Base-by-base conservation (phyloP, 2,888 invertebrate genomes). In the Drosophila pseudotakahashii region DNA sequence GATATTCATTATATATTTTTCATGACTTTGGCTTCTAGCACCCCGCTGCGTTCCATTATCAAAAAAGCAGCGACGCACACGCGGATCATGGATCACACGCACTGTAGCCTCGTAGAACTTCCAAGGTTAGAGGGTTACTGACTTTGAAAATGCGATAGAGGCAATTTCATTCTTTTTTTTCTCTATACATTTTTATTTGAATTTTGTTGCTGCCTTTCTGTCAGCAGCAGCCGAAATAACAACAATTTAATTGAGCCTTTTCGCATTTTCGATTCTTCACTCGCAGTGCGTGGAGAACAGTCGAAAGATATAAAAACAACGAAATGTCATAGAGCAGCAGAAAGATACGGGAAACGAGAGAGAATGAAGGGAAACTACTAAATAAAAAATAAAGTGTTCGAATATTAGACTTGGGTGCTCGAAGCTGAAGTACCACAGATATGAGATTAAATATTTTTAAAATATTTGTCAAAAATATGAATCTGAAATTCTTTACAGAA, bases 51-150 rank as follows among this genome's bases (percentile, higher is more conserved):
- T 75, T 70, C 58, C 66, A 73, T 77, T 77, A 80, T 78, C 71
- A 58, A 76, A 69, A 54, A 44, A 52, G 23, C 59, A 69, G 30
- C 45, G 13, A 16, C 30, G 30, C 44, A 53, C 32, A 14, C 19
- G 30, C 26, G 64, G 64, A 64, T 63, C 64, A 36, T 45, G 59
- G 68, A 69, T 58, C 68, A 47, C 68, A 69, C 68, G 68, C 68
- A 69, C 68, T 69, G 19, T 58, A 37, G 55, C 59, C 67, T 79
- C 89, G 87, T 89, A 84, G 76, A 72, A 77, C 76, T 78, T 90
- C 90, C 90, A 90, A 90, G 90, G 90, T 90, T 90, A 89, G 86
- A 83, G 89, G 91, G 90, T 90, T 90, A 90, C 89, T 90, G 90
- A 89, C 90, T 89, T 89, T 89, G 75, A 86, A 80, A 89, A 79